Evolutionary conservation across 2,113 vertebrate genomes (phyloP).

Genomic region (Trachemys scripta): DNA sequence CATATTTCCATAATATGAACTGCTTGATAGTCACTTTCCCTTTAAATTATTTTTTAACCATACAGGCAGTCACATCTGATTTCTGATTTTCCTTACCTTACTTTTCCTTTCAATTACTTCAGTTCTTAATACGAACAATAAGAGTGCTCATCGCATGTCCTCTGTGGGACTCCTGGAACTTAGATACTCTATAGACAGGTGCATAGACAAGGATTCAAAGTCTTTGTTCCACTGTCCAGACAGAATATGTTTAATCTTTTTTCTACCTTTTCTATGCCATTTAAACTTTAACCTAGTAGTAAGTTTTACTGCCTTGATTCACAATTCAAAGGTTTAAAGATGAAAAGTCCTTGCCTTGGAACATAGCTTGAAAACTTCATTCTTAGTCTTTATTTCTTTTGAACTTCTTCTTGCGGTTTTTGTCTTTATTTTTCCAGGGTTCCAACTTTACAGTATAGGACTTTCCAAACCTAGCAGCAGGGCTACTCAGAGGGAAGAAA

Average conservation of each 20-base stretch:
- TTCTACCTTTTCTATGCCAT: constrained; percentile 85
- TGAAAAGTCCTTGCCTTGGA: constrained; percentile 84
- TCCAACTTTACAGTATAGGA: constrained; percentile 76
- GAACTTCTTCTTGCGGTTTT: constrained; percentile 83
- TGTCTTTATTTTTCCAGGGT: constrained; percentile 81
- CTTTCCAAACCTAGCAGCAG: constrained; percentile 74
- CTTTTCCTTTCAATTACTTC: constrained; percentile 88
- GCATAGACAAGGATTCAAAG: constrained; percentile 81
- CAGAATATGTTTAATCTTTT: constrained; percentile 84
- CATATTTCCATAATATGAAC: constrained; percentile 84
- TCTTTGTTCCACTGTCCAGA: constrained; percentile 86
- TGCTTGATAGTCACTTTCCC: constrained; percentile 82
- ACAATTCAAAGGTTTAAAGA: constrained; percentile 83
- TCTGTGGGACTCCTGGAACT: constrained; percentile 79
- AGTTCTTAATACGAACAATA: constrained; percentile 85
- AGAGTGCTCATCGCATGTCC: constrained; percentile 76
- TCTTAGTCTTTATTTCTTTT: constrained; percentile 81
- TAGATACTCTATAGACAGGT: constrained; percentile 80
- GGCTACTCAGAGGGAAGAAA: constrained; percentile 59
- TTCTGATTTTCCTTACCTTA: constrained; percentile 80
- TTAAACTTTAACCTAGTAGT: constrained; percentile 89
- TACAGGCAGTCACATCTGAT: constrained; percentile 77
- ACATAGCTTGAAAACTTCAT: constrained; percentile 85
- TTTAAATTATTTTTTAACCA: constrained; percentile 86
- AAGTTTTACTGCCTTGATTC: constrained; percentile 87